A percentile compares a stretch with the other conserved stretches of the same genome.
phyloP scores from a whole-genome alignment of 1,140 invertebrate species.

The Pachyrhynchus sulphureomaculatus region DNA sequence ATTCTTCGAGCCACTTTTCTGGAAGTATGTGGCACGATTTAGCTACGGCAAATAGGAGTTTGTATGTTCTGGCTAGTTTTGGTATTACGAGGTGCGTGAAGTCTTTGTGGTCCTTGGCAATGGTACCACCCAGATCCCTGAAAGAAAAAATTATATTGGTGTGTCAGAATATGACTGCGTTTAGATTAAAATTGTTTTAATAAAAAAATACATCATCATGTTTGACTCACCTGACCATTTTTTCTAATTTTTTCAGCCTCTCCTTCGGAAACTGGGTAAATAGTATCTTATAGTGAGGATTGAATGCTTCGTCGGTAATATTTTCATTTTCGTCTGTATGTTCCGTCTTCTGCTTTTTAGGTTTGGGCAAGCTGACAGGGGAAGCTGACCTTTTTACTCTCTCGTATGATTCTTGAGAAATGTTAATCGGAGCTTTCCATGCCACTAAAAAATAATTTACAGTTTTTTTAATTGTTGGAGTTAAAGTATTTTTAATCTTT shows the following conservation, averaged over 20 bases:
- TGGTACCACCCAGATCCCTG: slow-evolving; percentile 78
- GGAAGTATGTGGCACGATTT: slow-evolving; percentile 77
- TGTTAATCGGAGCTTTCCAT: slow-evolving; percentile 89
- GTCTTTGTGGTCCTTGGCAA: slow-evolving; percentile 68
- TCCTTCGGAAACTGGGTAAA: slow-evolving; percentile 52
- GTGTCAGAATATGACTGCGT: too few species aligned
- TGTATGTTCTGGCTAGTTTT: slow-evolving; percentile 75
- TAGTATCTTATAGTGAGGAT: slow-evolving; percentile 57
- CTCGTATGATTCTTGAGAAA: slow-evolving; percentile 83
- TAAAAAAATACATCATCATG: too few species aligned
- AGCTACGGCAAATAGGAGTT: slow-evolving; percentile 78
- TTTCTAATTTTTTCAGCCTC: slow-evolving; percentile 35
- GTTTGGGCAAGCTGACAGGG: slow-evolving; percentile 53
- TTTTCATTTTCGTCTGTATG: slow-evolving; percentile 43
- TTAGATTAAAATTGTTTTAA: too few species aligned
- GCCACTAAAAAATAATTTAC: slow-evolving; percentile 62
- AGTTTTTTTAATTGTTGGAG: too few species aligned
- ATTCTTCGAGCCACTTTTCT: slow-evolving; percentile 82
- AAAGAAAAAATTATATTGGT: slow-evolving; percentile 37
- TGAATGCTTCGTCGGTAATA: slow-evolving; percentile 46
- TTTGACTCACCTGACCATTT: slow-evolving; percentile 53
- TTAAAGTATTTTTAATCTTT: too few species aligned
- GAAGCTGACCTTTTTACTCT: slow-evolving; percentile 67
- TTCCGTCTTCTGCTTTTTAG: slow-evolving; percentile 51
- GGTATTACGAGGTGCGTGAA: slow-evolving; percentile 88